These are phyloP conservation scores for Dicaeum eximium DNA, from an alignment of 2,113 vertebrate species.

Conservation along the genomic window DNA sequence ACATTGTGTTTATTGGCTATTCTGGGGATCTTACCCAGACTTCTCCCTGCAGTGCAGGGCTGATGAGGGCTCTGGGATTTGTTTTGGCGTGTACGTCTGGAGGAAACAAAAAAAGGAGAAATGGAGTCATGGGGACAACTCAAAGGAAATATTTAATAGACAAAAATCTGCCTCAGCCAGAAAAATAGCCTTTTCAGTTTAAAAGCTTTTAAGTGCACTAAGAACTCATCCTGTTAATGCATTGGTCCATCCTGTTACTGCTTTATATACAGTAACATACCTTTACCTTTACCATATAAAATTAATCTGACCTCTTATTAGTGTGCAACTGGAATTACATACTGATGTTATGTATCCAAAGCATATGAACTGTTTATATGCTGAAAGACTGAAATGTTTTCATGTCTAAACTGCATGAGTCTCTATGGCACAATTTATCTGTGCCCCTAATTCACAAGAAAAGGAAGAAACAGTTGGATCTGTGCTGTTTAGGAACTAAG, in stretches of 20 bases:
- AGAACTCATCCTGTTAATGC: not conserved
- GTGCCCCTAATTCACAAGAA: not conserved
- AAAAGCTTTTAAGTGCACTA: not conserved
- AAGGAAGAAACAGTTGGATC: not conserved
- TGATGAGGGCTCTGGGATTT: not conserved
- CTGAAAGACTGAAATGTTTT: not conserved
- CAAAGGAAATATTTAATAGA: slow-evolving; percentile 2
- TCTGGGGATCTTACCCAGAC: not conserved
- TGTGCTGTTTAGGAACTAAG: not conserved
- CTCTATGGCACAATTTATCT: slow-evolving; percentile 1
- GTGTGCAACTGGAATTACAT: not conserved
- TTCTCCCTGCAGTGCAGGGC: not conserved
- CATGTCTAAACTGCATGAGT: not conserved
- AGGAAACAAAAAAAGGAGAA: not conserved
- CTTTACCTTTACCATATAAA: not conserved
- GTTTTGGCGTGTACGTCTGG: not conserved
- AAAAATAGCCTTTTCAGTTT: not conserved
- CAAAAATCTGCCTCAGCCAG: not conserved
- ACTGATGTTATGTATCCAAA: slow-evolving; percentile 10
- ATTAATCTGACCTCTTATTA: slow-evolving; percentile 34
- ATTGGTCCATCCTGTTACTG: not conserved
- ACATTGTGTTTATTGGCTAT: not conserved
- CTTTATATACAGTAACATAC: not conserved
- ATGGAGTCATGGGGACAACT: not conserved
- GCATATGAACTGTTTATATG: not conserved